A percentile compares a stretch with the other conserved stretches of the same genome.
Conservation (phyloP, 1,140 invertebrate genomes). For the Temnothorax nylanderi region DNA sequence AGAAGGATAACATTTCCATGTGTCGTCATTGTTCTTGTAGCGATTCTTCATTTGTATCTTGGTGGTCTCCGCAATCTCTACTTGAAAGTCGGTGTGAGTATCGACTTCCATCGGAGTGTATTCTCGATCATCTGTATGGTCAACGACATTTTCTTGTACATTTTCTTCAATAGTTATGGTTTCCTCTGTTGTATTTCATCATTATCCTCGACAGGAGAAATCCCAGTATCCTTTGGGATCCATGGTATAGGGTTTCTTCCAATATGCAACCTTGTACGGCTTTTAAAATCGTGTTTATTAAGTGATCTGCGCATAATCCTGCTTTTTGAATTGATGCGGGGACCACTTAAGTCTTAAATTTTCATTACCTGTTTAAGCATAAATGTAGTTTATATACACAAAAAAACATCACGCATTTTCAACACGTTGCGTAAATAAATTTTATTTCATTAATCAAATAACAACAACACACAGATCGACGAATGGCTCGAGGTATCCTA, state of each 20-base stretch:
- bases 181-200: background rate
- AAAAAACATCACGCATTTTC: background rate
- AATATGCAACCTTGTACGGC: background rate
- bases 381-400: background rate
- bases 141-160: background rate
- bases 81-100: background rate
- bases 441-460: too few relatives aligned
- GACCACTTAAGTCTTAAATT: background rate
- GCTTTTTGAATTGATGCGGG: conserved; percentile 4
- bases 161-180: background rate
- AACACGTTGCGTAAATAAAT: background rate
- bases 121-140: background rate
- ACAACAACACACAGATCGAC: too few relatives aligned
- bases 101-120: conserved; percentile 9
- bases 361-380: conserved; percentile 8
- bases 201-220: background rate
- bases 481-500: too few relatives aligned
- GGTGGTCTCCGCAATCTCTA: background rate
- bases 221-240: background rate
- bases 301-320: background rate
- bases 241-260: background rate
- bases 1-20: background rate
- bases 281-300: background rate
- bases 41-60: background rate
- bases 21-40: background rate